Evolutionary conservation across 2,113 vertebrate genomes (phyloP).

Genomic region (Chroicocephalus ridibundus): DNA sequence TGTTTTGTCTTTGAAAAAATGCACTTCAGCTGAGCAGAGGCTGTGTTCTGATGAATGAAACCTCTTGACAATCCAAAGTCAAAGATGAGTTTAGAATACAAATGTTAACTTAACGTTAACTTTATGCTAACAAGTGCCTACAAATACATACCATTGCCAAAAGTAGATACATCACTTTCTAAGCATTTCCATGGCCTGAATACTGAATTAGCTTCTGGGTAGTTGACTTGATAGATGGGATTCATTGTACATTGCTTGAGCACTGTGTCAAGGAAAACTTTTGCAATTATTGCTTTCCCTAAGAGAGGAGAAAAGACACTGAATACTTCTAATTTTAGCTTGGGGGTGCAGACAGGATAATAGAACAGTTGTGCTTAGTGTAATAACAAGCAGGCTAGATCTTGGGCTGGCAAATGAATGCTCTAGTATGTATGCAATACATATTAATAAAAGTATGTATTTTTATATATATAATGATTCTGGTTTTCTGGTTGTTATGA

Average conservation of each 20-base stretch:
- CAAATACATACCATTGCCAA: not conserved
- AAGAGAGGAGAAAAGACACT: not conserved
- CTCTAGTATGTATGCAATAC: not conserved
- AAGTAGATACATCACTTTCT: constrained; percentile 18
- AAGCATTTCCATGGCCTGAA: constrained; percentile 71
- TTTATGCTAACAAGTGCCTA: not conserved
- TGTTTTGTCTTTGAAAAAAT: not conserved
- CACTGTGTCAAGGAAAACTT: constrained; percentile 81
- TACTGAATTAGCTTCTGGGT: constrained; percentile 76
- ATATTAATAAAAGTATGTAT: not conserved
- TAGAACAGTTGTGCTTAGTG: not conserved
- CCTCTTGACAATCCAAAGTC: not conserved
- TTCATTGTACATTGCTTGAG: constrained; percentile 60
- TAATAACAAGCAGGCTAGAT: not conserved
- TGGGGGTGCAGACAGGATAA: not conserved
- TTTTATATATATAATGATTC: not conserved
- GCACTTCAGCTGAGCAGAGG: not conserved
- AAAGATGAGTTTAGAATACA: not conserved
- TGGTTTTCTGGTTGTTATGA: not conserved
- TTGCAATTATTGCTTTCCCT: constrained; percentile 80
- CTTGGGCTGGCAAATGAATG: not conserved
- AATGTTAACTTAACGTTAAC: not conserved
- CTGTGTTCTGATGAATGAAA: not conserved
- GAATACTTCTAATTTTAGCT: not conserved
- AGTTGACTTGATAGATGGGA: constrained; percentile 58